Percentiles rank a stretch among this genome's conserved stretches.
Conservation (phyloP, 2,888 invertebrate species). For the Drosophila robusta region DNA sequence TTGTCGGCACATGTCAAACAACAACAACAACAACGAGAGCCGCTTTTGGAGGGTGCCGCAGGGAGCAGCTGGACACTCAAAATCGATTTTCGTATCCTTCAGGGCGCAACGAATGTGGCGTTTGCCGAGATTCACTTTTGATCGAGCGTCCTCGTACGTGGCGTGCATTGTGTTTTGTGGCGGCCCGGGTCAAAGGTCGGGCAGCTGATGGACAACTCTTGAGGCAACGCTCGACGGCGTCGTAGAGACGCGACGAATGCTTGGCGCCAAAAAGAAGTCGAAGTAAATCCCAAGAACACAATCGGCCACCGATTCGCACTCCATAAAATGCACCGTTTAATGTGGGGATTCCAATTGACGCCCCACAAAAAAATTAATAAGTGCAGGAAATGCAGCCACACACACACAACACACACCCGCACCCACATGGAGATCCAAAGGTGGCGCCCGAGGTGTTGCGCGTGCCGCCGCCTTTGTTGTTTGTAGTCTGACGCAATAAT, state of each 20-base stretch:
- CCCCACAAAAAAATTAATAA: constrained; percentile 43
- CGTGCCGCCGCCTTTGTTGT: constrained; percentile 57
- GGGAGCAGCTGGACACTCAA: constrained; percentile 64
- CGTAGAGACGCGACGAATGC: constrained; percentile 60
- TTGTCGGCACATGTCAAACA: constrained; percentile 79
- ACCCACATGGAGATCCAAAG: constrained; percentile 28
- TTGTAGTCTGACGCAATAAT: constrained; percentile 82
- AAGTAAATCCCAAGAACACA: constrained; percentile 8
- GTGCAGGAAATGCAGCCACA: constrained; percentile 58
- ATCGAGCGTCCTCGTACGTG: constrained; percentile 66
- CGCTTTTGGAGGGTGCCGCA: not conserved
- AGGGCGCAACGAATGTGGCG: constrained; percentile 68
- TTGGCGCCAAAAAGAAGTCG: constrained; percentile 66
- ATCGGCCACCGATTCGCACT: constrained; percentile 70
- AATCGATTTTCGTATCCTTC: constrained; percentile 66
- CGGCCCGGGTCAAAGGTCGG: constrained; percentile 68
- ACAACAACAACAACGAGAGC: constrained; percentile 32
- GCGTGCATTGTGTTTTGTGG: constrained; percentile 45
- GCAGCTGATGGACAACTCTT: constrained; percentile 54
- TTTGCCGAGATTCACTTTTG: constrained; percentile 51
- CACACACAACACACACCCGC: constrained; percentile 23
- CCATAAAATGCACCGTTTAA: constrained; percentile 75
- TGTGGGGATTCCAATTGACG: constrained; percentile 14
- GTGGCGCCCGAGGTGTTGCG: constrained; percentile 36
- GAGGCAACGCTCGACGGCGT: constrained; percentile 43